Conservation (phyloP, 2,797 vertebrate genomes). For the Anabacerthia variegaticeps region DNA sequence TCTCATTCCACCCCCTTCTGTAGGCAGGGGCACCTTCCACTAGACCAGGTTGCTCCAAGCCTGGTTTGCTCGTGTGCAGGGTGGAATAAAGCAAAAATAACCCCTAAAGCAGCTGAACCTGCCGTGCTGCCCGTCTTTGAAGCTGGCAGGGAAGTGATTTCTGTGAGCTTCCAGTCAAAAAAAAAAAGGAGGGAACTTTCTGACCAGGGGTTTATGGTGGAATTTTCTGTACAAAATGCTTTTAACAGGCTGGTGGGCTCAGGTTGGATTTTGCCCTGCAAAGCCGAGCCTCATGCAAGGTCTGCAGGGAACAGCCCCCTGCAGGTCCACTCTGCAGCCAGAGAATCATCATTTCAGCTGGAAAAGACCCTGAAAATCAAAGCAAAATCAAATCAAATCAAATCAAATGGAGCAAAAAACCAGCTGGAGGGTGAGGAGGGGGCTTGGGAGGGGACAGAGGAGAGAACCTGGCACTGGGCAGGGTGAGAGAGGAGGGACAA, state of each 20-base stretch:
- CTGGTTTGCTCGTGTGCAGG: not conserved
- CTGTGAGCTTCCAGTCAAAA: not conserved
- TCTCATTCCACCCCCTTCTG: not conserved
- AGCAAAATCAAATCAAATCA: no score
- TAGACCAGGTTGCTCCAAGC: not conserved
- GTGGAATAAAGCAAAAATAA: not conserved
- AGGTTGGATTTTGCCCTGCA: not conserved
- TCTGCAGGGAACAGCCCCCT: not conserved
- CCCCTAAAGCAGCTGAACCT: not conserved
- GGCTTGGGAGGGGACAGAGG: not conserved
- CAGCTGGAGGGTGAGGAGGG: not conserved
- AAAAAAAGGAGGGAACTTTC: not conserved
- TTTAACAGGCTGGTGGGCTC: not conserved
- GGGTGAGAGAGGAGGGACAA: not conserved
- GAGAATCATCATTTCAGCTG: not conserved
- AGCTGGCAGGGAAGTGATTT: not conserved
- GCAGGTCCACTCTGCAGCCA: not conserved
- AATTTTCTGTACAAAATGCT: not conserved
- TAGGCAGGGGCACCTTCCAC: not conserved
- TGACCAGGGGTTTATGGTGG: not conserved
- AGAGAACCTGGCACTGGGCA: not conserved
- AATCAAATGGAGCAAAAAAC: not conserved
- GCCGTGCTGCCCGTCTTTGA: accelerated
- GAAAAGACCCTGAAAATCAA: not conserved
- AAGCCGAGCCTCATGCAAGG: not conserved